Percentiles rank a stretch among this genome's conserved stretches.
Evolutionary conservation across 2,888 invertebrate species (phyloP).

Genomic region (Mactromeris polynyma): DNA sequence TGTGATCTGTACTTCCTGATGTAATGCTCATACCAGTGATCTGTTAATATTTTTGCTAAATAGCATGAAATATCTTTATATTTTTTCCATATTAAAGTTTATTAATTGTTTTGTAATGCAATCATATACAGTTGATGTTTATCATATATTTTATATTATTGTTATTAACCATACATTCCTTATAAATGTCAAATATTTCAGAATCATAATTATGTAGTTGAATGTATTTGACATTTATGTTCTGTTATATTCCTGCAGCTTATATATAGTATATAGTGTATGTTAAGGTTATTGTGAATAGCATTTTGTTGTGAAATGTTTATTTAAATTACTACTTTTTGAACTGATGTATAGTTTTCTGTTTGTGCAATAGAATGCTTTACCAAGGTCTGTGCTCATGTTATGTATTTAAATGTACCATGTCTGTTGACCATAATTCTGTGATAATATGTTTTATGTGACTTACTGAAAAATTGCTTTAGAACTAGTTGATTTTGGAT

Average conservation of each 20-base stretch:
- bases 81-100: neutral
- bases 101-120: neutral
- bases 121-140: neutral
- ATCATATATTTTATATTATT: neutral
- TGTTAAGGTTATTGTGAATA: neutral
- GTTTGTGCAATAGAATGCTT: neutral
- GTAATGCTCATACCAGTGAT: neutral
- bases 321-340: neutral
- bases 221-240: neutral
- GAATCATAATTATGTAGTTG: too few species aligned
- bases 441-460: neutral
- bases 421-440: neutral
- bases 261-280: neutral
- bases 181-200: neutral
- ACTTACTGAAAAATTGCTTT: too few species aligned
- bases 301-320: neutral
- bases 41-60: neutral
- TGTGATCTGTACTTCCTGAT: neutral
- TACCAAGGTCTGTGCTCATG: neutral
- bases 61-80: neutral
- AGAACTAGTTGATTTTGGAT: too few species aligned
- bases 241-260: neutral
- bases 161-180: neutral
- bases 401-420: neutral
- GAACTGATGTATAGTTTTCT: neutral